Conservation (phyloP, 2,113 vertebrate species). For the Holacanthus passer region DNA sequence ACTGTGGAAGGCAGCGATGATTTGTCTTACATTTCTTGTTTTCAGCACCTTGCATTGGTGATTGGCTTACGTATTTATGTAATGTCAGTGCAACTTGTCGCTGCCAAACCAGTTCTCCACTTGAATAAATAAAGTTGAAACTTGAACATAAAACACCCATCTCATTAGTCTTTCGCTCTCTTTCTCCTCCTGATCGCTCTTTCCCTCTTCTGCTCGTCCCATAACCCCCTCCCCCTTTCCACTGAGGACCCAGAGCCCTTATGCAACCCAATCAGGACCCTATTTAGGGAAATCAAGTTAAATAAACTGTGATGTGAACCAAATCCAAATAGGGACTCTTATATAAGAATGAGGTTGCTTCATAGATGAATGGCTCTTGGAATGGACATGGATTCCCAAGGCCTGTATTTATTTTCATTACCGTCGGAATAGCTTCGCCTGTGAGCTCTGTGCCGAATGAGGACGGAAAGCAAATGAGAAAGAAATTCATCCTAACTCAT, state of each 20-base stretch:
- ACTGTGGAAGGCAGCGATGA: neutral
- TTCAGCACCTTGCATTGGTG: constrained; percentile 7
- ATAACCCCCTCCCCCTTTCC: constrained; percentile 19
- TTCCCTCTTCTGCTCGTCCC: neutral
- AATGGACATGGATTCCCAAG: constrained; percentile 86
- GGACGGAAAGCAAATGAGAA: constrained; percentile 42
- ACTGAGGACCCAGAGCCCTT: constrained; percentile 56
- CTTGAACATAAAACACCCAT: constrained; percentile 33
- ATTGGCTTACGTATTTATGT: neutral
- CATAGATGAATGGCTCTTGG: constrained; percentile 81
- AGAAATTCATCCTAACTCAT: constrained; percentile 37
- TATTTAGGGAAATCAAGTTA: constrained; percentile 80
- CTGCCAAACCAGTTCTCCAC: constrained; percentile 27
- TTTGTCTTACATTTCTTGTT: constrained; percentile 34
- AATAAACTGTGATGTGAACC: constrained; percentile 81
- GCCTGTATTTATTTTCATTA: constrained; percentile 89
- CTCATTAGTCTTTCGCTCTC: constrained; percentile 36
- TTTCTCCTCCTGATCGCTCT: constrained; percentile 7
- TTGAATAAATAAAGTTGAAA: constrained; percentile 40
- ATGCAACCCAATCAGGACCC: constrained; percentile 79
- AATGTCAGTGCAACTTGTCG: neutral
- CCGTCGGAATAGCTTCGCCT: constrained; percentile 84
- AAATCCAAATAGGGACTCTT: constrained; percentile 75
- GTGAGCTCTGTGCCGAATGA: constrained; percentile 64
- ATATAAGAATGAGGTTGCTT: constrained; percentile 82